phyloP scores from a whole-genome alignment of 2,888 invertebrate genomes.

The Acrobasis repandana region DNA sequence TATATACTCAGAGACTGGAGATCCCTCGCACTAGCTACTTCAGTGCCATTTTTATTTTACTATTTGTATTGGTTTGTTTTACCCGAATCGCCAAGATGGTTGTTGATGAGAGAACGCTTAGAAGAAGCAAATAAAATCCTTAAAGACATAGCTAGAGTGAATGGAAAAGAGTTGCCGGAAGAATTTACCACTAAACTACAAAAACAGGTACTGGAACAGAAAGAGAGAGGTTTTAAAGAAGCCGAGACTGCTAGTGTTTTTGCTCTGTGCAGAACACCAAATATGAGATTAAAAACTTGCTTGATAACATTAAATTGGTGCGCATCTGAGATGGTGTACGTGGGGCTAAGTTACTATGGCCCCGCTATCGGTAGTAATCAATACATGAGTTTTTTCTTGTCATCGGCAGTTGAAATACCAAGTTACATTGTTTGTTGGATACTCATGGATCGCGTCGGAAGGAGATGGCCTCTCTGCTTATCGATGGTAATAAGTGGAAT shows the following conservation, averaged over 20 bases:
- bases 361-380: constrained; percentile 94
- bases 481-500: constrained; percentile 93
- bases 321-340: constrained; percentile 95
- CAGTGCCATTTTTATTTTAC: constrained; percentile 92
- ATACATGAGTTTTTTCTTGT: constrained; percentile 94
- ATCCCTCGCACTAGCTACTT: constrained; percentile 89
- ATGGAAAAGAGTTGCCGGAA: constrained; percentile 88
- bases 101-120: constrained; percentile 90
- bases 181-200: constrained; percentile 88
- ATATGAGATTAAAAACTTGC: constrained; percentile 93
- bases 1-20: constrained; percentile 94
- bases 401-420: constrained; percentile 94
- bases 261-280: constrained; percentile 90
- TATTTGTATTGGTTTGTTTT: constrained; percentile 93
- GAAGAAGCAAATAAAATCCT: constrained; percentile 92
- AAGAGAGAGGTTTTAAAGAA: constrained; percentile 75
- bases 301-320: constrained; percentile 95
- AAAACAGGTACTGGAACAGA: constrained; percentile 86
- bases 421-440: constrained; percentile 94
- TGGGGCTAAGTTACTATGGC: constrained; percentile 95
- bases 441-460: constrained; percentile 93
- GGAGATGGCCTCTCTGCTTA: constrained; percentile 93
- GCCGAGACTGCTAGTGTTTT: constrained; percentile 78
- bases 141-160: constrained; percentile 89
- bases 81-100: constrained; percentile 96